Evolutionary conservation across 2,113 vertebrate genomes (phyloP).

Genomic region (Cheilinus undulatus): DNA sequence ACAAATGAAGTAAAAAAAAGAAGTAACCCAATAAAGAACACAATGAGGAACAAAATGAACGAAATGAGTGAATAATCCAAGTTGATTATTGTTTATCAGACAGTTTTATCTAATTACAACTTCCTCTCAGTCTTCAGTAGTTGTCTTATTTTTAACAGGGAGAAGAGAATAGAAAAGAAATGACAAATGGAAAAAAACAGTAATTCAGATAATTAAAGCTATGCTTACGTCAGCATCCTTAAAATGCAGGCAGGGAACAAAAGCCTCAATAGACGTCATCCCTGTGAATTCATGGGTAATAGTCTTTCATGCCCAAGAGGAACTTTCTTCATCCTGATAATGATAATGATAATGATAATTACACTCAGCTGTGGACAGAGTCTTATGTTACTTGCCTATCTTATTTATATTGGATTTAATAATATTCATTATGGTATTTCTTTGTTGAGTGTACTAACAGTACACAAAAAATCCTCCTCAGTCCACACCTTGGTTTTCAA

Average conservation of each 20-base stretch:
- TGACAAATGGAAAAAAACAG: no score
- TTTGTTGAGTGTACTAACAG: no score
- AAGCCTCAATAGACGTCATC: no score
- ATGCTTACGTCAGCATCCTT: background rate
- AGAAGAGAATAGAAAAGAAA: background rate
- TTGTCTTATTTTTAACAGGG: no score
- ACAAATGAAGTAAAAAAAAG: constrained; percentile 6
- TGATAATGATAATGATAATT: background rate
- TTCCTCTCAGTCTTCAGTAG: no score
- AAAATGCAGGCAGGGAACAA: no score
- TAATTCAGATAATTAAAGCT: background rate
- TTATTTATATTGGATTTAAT: background rate
- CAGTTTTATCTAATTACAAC: background rate
- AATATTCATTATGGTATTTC: no score
- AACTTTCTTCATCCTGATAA: background rate
- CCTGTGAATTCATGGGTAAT: background rate
- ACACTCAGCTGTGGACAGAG: background rate
- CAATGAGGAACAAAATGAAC: no score
- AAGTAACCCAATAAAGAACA: no score
- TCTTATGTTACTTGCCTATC: background rate
- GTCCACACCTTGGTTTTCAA: no score
- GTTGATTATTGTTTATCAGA: constrained; percentile 39
- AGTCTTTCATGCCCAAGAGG: background rate
- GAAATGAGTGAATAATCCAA: constrained; percentile 56
- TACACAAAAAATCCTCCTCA: no score